Evolutionary conservation across 2,113 vertebrate genomes (phyloP).

Genomic region (Labeo catla): DNA sequence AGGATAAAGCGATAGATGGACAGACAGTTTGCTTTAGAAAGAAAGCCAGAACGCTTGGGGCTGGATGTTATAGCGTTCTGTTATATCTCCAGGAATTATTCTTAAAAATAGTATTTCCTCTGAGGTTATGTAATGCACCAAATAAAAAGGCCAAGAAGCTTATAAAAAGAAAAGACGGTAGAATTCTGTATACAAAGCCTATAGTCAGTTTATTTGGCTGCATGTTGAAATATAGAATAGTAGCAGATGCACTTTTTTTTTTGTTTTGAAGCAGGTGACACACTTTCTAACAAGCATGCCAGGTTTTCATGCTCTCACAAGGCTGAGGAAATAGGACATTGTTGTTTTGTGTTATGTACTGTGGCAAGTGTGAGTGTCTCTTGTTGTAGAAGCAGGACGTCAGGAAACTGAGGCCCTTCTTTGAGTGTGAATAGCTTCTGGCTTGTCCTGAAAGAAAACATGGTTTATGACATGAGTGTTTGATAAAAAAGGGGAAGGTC

Average conservation of each 20-base stretch:
- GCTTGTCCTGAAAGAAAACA: background rate
- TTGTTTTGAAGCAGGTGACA: background rate
- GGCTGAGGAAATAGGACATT: constrained; percentile 16
- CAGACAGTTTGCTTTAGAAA: background rate
- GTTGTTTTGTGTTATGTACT: constrained; percentile 17
- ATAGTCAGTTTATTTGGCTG: background rate
- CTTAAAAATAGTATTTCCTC: constrained; percentile 2
- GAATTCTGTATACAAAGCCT: background rate
- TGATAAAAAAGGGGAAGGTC: background rate
- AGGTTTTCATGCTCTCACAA: background rate
- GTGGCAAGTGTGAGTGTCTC: constrained; percentile 8
- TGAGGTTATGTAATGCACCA: background rate
- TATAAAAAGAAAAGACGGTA: background rate
- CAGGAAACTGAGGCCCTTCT: background rate
- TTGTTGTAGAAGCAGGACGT: constrained; percentile 20
- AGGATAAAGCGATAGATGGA: background rate
- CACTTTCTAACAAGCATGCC: constrained; percentile 3
- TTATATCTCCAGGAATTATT: background rate
- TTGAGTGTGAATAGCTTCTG: background rate
- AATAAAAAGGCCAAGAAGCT: background rate
- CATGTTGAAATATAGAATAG: background rate
- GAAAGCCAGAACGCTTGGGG: background rate
- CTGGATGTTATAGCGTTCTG: background rate
- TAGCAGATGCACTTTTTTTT: background rate
- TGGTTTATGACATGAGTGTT: background rate